Evolutionary conservation across 2,797 vertebrate species (phyloP).

Genomic region (Somateria mollissima): DNA sequence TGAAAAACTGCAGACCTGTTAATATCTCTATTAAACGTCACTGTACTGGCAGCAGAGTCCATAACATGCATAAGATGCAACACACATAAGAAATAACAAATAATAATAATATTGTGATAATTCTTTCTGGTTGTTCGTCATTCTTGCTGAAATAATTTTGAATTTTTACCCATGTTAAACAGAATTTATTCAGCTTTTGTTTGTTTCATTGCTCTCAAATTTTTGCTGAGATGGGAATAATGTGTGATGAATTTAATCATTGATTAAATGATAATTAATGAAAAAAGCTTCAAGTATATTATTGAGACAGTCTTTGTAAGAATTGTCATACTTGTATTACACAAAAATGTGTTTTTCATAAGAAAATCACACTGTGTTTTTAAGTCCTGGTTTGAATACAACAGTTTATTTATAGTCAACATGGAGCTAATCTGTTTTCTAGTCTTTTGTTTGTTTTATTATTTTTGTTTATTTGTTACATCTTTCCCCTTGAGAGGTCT

Average conservation of each 20-base stretch:
- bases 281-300: background rate
- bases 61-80: background rate
- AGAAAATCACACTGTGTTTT: background rate
- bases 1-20: background rate
- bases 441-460: background rate
- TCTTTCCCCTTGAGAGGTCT: background rate
- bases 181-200: conserved; percentile 22
- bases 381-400: background rate
- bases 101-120: background rate
- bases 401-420: background rate
- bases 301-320: background rate
- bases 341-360: background rate
- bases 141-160: conserved; percentile 24
- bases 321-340: background rate
- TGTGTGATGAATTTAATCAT: too few species aligned
- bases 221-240: conserved; percentile 28
- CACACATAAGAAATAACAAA: background rate
- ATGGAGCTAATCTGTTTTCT: background rate
- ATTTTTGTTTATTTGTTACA: conserved; percentile 13
- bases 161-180: background rate
- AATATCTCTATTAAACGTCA: background rate
- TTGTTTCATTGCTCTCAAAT: background rate
- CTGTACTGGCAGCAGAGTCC: background rate
- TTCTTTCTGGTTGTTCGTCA: background rate
- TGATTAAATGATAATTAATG: conserved; percentile 20